A percentile compares a stretch with the other conserved stretches of the same genome.
Conservation (phyloP, 2,888 invertebrate genomes). For the Archips crataeganus region DNA sequence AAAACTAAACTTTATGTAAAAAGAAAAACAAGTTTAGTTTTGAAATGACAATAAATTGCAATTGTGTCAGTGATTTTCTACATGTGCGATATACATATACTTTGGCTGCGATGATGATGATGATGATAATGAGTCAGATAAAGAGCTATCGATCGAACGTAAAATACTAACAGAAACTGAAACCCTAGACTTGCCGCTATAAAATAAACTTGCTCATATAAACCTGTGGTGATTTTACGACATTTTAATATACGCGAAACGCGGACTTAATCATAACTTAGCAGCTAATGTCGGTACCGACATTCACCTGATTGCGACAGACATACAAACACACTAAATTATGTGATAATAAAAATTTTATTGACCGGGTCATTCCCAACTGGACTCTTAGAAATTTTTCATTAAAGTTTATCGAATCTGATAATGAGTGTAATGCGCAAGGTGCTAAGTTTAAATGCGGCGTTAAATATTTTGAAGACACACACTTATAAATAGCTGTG, state of each 20-base stretch:
- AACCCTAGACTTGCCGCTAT: not conserved
- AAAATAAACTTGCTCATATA: not conserved
- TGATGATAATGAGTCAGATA: not conserved
- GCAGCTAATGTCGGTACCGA: conserved; percentile 66
- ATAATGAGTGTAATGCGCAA: conserved; percentile 1
- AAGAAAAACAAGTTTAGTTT: too few relatives aligned
- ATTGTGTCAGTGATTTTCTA: not conserved
- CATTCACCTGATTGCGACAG: conserved; percentile 59
- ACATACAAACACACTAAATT: conserved; percentile 58
- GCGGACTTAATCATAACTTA: conserved; percentile 79
- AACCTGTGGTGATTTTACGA: conserved; percentile 66
- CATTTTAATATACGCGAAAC: conserved; percentile 68
- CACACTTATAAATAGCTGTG: not conserved
- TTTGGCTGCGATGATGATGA: too few relatives aligned
- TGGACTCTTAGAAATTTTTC: conserved; percentile 17
- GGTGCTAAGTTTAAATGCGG: not conserved
- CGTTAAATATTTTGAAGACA: not conserved
- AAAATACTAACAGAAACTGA: not conserved
- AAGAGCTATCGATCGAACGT: not conserved
- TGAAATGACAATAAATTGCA: too few relatives aligned
- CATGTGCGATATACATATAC: not conserved
- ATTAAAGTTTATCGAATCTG: conserved; percentile 10
- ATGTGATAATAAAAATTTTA: conserved; percentile 56
- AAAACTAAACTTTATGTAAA: too few relatives aligned
- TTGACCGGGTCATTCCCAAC: conserved; percentile 16